A percentile compares a stretch with the other conserved stretches of the same genome.
These are phyloP conservation scores for Campylorhamphus procurvoides DNA, from an alignment of 2,113 vertebrate species.

Conservation along the genomic window DNA sequence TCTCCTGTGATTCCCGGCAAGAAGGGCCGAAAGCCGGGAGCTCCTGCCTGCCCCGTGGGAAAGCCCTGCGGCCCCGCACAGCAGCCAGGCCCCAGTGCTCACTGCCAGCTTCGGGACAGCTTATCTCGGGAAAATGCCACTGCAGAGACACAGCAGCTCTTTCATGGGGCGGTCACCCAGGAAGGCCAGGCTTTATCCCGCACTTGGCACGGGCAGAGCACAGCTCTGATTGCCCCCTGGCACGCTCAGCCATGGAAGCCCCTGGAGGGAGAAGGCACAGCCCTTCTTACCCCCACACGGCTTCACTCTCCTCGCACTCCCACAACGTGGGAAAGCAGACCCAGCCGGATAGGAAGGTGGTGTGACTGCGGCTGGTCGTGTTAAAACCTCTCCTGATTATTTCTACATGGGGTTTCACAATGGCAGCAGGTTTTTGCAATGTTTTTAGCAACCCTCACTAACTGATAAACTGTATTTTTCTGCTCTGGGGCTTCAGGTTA, in stretches of 20 bases:
- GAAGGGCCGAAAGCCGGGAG: background rate
- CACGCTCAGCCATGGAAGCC: background rate
- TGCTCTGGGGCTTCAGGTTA: background rate
- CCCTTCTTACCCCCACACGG: accelerated
- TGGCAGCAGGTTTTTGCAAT: background rate
- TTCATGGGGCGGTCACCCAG: background rate
- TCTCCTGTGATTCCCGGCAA: background rate
- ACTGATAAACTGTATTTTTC: background rate
- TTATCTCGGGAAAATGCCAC: background rate
- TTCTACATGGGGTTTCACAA: conserved; percentile 52
- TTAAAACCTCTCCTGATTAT: conserved; percentile 41
- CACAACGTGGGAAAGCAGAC: background rate
- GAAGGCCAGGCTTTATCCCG: background rate
- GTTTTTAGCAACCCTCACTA: conserved; percentile 1
- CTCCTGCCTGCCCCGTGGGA: background rate
- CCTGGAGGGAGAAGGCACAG: background rate
- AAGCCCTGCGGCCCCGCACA: background rate
- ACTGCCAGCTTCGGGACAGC: background rate
- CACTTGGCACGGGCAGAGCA: background rate
- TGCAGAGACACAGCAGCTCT: background rate
- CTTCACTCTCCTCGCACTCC: background rate
- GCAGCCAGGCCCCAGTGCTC: background rate
- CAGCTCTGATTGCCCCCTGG: background rate
- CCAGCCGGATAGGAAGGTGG: background rate
- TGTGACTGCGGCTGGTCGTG: background rate